Conservation (phyloP, 2,113 vertebrate species). For the Leucoraja erinaceus region DNA sequence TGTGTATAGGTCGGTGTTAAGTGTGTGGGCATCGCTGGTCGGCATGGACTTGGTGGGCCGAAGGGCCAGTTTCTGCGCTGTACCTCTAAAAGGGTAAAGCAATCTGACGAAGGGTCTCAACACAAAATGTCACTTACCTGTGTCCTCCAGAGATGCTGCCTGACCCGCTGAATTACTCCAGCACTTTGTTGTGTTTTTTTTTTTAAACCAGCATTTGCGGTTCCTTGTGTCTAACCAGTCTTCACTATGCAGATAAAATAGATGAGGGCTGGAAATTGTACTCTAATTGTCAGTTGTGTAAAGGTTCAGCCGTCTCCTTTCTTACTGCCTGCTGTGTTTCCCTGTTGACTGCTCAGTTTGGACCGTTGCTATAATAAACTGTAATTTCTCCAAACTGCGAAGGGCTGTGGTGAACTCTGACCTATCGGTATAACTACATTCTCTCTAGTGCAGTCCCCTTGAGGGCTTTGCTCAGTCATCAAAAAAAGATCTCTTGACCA, state of each 20-base stretch:
- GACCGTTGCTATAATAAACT: background rate
- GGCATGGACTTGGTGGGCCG: too few relatives aligned
- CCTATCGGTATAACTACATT: background rate
- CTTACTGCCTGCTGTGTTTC: background rate
- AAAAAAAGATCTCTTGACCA: slow-evolving; percentile 7
- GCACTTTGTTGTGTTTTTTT: too few relatives aligned
- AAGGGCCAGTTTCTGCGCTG: too few relatives aligned
- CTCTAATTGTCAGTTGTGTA: background rate
- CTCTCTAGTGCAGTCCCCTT: background rate
- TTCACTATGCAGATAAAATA: background rate
- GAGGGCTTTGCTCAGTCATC: background rate
- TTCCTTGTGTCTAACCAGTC: too few relatives aligned
- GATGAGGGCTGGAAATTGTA: background rate
- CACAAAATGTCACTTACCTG: too few relatives aligned
- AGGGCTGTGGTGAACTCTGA: background rate
- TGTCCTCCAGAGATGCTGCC: too few relatives aligned
- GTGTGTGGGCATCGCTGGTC: too few relatives aligned
- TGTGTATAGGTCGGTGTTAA: too few relatives aligned
- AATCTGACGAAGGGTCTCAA: too few relatives aligned
- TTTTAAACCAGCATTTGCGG: too few relatives aligned
- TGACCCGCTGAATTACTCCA: too few relatives aligned
- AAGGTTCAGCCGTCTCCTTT: background rate
- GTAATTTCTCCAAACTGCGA: slow-evolving; percentile 25
- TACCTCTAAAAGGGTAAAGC: too few relatives aligned
- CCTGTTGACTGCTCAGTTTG: background rate